A percentile compares a stretch with the other conserved stretches of the same genome.
Evolutionary conservation across 2,113 vertebrate genomes (phyloP).

Genomic region (Hippocampus abdominalis): DNA sequence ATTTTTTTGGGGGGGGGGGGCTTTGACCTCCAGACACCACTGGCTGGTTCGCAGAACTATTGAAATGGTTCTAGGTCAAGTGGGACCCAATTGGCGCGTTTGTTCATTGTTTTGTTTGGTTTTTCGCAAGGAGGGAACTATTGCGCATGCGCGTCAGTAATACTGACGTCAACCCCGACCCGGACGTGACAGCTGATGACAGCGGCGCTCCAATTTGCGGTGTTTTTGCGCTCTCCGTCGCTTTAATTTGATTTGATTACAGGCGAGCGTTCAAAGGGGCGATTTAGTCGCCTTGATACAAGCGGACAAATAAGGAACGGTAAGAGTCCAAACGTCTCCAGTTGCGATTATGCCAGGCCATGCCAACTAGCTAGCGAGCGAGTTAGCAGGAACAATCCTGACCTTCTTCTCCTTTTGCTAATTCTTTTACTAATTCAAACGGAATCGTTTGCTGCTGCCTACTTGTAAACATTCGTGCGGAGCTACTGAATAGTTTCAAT

Average conservation of each 20-base stretch:
- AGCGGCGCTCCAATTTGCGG: not conserved
- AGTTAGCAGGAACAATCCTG: not conserved
- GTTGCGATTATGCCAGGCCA: not conserved
- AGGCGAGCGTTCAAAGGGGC: not conserved
- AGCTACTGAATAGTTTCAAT: not conserved
- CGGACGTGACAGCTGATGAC: slow-evolving; percentile 1
- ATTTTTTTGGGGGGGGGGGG: too few relatives aligned
- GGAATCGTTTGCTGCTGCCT: not conserved
- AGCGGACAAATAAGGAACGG: not conserved
- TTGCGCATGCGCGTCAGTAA: not conserved
- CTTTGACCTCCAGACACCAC: too few relatives aligned
- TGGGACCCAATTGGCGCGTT: too few relatives aligned
- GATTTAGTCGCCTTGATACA: not conserved
- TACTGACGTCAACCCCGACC: not conserved
- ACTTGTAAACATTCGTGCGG: too few relatives aligned
- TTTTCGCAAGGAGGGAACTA: not conserved
- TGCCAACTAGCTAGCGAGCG: not conserved
- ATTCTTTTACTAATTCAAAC: not conserved
- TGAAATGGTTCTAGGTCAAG: too few relatives aligned
- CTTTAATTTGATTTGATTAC: not conserved
- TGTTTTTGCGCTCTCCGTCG: not conserved
- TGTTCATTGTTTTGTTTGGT: too few relatives aligned
- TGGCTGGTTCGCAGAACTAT: too few relatives aligned
- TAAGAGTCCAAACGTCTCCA: slow-evolving; percentile 5
- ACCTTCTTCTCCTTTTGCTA: not conserved